phyloP scores from a whole-genome alignment of 2,797 vertebrate genomes.

The Darevskia nairensis region DNA sequence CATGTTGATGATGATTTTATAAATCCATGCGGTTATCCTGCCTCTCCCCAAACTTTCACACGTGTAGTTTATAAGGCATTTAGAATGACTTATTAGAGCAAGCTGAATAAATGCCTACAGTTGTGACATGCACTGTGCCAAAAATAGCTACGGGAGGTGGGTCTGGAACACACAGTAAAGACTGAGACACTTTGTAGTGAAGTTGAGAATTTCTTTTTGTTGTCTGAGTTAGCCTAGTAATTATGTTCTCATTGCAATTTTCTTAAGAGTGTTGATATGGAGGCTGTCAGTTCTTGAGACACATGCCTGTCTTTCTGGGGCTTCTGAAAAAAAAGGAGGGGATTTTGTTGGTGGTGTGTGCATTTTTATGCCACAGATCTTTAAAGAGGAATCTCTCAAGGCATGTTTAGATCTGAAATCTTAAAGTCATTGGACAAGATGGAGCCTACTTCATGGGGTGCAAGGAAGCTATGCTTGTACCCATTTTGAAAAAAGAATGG shows the following conservation, averaged over 20 bases:
- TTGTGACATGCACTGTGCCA: conserved; percentile 57
- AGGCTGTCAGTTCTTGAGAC: conserved; percentile 47
- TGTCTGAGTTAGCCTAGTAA: conserved; percentile 56
- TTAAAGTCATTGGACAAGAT: background rate
- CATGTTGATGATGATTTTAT: background rate
- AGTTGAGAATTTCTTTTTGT: conserved; percentile 57
- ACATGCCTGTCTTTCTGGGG: background rate
- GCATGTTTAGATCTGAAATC: background rate
- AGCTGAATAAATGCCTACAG: conserved; percentile 51
- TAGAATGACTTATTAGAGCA: conserved; percentile 69
- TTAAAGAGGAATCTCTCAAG: background rate
- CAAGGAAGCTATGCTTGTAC: background rate
- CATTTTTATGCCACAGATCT: background rate
- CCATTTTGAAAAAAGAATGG: too few species aligned
- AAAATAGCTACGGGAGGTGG: conserved; percentile 65
- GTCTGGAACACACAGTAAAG: conserved; percentile 51
- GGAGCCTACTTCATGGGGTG: background rate
- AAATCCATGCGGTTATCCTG: background rate
- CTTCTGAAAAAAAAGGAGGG: conserved; percentile 11
- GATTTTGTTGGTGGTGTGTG: too few species aligned
- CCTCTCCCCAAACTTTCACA: background rate
- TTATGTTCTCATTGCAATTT: conserved; percentile 54
- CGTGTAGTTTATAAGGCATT: conserved; percentile 51
- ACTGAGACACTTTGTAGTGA: conserved; percentile 56
- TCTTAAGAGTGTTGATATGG: conserved; percentile 23